Base-by-base conservation (phyloP, 2,797 vertebrate genomes). In the Eremophila alpestris region DNA sequence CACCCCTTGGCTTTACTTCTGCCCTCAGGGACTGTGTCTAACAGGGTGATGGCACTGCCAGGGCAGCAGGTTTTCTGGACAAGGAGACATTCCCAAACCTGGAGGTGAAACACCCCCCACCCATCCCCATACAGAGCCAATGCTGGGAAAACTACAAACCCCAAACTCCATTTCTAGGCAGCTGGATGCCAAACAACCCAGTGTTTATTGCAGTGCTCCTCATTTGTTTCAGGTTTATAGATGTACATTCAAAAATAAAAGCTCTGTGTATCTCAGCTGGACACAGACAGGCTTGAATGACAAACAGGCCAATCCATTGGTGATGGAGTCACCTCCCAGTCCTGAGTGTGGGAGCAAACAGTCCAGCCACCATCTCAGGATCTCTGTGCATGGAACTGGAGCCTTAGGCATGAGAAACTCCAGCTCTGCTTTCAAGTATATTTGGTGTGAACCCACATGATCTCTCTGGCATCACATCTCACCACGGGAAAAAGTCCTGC, bases 261-360 rank as follows among this genome's bases (percentile, higher is more conserved):
- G 82, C 73, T 78, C 76, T 80, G 73, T 65, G 51, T 38, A 13
- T 60, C 29, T 80, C 45, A 74, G 64, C 69, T 83, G 68, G 73
- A 70, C 68, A 41, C 67, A 81, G 70, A 70, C 14, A 18, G 49
- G 71, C 56, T 79, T 11, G 24, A 54, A 59, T 0, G 0, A 49
- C 1, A 6, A 71, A 63, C 3, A 1, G 34, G 23, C 29, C 0
- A 0, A 49, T 38, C 34, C 1, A 0, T 5, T 0, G 0, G 67
- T 0, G 1, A 58, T 13, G n/a, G 49, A 90, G 54, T 40, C 49
- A 29, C 19, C 41, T 91, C 32, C 59, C 4, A 2, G 17, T 46
- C 87, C 82, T 0, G 0, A 80, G 32, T 32, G 58, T 3, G 2
- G 5, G 14, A 64, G 51, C 51, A 83, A 74, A 84, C 51, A 76